Base-by-base conservation (phyloP, 23 tunicate genomes). In the Botrylloides violaceus region DNA sequence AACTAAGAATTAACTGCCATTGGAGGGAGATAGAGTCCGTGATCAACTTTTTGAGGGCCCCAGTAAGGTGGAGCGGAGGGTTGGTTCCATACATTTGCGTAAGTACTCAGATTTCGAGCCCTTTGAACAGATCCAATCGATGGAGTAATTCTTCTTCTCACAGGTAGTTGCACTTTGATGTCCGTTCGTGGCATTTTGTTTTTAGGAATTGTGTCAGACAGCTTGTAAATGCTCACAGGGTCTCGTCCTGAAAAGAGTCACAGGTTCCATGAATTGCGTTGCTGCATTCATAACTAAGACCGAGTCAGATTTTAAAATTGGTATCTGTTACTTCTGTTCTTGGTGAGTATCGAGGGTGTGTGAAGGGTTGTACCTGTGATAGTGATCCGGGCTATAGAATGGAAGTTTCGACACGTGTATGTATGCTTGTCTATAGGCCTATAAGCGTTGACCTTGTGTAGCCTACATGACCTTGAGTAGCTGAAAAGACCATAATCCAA, bases 1-100 rank as follows among this genome's bases (percentile, higher is more conserved):
- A n/a, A n/a, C n/a, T n/a, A 63, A 9, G 70, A 27, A 28, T 63
- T 63, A 27, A 63, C 35, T 29, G 94, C 94, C 84, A 85, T 75
- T 19, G 84, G 85, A 3, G 94, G 94, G 53, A 85, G 56, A 75
- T 56, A 85, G 7, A 85, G 27, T 9, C 65, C 49, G 49, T 80
- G 82, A 63, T 85, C 94, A 1, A 85, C 94, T 75, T 85, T 85
- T 29, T 85, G 94, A 4, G 94, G 94, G 12, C 94, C 94, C 94
- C 94, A 85, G 34, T 75, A 34, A 15, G 94, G 94, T 23, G 84
- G 94, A 22, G 94, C 94, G 48, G 81, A 62, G 21, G 94, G 61
- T 53, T 85, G 94, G 71, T 85, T 85, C 59, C 84, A 85, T 19
- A 85, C 78, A 36, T 85, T 83, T 1, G 94, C 94, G 76, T 85